Evolutionary conservation across 2,797 vertebrate species (phyloP).

Genomic region (Parambassis ranga): DNA sequence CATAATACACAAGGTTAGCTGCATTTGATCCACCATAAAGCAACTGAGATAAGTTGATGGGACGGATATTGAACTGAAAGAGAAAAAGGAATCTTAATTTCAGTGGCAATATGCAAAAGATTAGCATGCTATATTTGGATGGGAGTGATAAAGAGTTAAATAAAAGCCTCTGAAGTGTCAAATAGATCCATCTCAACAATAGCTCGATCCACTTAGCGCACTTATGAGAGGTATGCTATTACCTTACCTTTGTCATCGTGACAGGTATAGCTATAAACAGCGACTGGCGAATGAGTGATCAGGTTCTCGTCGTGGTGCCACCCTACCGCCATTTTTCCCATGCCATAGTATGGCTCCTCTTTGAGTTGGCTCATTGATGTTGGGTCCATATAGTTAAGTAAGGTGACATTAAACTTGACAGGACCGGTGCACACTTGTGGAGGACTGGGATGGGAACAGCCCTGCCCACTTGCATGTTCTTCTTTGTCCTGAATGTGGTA

Average conservation of each 20-base stretch:
- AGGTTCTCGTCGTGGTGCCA: slow-evolving; percentile 99
- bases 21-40: slow-evolving; percentile 65
- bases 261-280: slow-evolving; percentile 93
- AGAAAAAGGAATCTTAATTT: slow-evolving; percentile 37
- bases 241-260: slow-evolving; percentile 77
- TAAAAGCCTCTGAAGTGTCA: background rate
- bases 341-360: slow-evolving; percentile 96
- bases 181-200: background rate
- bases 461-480: slow-evolving; percentile 41
- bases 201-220: background rate
- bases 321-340: slow-evolving; percentile 97
- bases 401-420: slow-evolving; percentile 87
- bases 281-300: slow-evolving; percentile 88
- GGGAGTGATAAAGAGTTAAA: background rate
- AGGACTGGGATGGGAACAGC: slow-evolving; percentile 71
- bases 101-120: background rate
- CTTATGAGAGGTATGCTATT: background rate
- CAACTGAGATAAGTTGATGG: slow-evolving; percentile 57
- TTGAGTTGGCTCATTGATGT: slow-evolving; percentile 89
- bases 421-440: slow-evolving; percentile 45
- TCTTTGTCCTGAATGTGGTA: slow-evolving; percentile 67
- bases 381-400: slow-evolving; percentile 98
- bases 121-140: background rate
- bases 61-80: slow-evolving; percentile 45
- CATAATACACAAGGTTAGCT: slow-evolving; percentile 64